Evolutionary conservation across 2,888 invertebrate species (phyloP).

Genomic region (Netelia virgata): DNA sequence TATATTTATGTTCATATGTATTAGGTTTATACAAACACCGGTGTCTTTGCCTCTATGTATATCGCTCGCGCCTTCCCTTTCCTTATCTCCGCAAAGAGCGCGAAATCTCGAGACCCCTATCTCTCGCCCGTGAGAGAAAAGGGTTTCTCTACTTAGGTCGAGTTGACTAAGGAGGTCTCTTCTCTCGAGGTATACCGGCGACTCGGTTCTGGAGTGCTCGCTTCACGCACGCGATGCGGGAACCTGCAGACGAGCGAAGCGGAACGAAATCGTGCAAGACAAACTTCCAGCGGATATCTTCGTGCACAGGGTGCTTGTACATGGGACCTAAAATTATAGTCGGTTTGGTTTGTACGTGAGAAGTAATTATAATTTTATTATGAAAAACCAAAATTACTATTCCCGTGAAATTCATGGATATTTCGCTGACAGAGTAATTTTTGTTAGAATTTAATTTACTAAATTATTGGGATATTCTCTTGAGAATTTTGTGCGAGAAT

Average conservation of each 20-base stretch:
- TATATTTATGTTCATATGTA: too few species aligned
- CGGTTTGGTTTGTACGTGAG: too few species aligned
- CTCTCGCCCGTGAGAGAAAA: conserved; percentile 31
- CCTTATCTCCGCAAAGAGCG: conserved; percentile 53
- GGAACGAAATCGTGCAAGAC: conserved; percentile 48
- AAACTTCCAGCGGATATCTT: conserved; percentile 33
- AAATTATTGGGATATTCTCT: too few species aligned
- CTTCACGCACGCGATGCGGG: conserved; percentile 60
- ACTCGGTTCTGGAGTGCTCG: conserved; percentile 5
- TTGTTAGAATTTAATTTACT: too few species aligned
- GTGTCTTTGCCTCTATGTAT: conserved; percentile 37
- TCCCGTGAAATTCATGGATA: too few species aligned
- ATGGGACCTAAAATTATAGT: not conserved
- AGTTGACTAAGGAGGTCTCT: conserved; percentile 18
- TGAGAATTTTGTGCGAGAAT: too few species aligned
- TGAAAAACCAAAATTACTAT: too few species aligned
- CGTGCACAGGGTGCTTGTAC: not conserved
- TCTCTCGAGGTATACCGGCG: not conserved
- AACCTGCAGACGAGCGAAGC: conserved; percentile 58
- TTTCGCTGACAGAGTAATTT: too few species aligned
- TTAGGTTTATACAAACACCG: conserved; percentile 5
- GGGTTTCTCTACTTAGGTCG: conserved; percentile 23
- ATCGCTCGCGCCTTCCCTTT: conserved; percentile 42
- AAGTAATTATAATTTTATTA: too few species aligned
- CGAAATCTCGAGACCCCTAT: conserved; percentile 53